Percentiles rank a stretch among this genome's conserved stretches.
Evolutionary conservation across 2,113 vertebrate genomes (phyloP).

Genomic region (Larimichthys crocea): DNA sequence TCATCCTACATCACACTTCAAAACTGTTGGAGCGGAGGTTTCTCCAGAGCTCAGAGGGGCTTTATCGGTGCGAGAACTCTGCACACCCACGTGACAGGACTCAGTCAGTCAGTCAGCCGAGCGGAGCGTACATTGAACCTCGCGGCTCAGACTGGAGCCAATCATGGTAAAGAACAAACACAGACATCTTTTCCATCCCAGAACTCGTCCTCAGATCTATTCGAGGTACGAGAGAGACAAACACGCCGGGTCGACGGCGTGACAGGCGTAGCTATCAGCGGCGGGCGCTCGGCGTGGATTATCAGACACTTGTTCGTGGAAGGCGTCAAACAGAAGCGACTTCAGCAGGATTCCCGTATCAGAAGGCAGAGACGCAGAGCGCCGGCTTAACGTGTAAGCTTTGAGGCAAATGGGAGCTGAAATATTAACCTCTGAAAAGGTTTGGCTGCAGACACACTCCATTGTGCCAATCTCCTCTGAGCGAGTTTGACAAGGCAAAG

Average conservation of each 20-base stretch:
- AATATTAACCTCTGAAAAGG: constrained; percentile 74
- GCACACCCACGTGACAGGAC: constrained; percentile 44
- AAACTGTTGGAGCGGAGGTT: constrained; percentile 44
- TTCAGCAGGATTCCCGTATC: constrained; percentile 62
- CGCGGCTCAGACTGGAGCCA: constrained; percentile 2
- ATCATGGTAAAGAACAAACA: not conserved
- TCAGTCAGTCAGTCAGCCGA: constrained; percentile 56
- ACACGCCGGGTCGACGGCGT: constrained; percentile 30
- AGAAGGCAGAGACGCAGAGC: constrained; percentile 51
- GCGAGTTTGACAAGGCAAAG: constrained; percentile 52
- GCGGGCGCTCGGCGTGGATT: constrained; percentile 44
- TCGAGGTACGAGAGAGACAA: constrained; percentile 23
- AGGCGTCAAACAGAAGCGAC: constrained; percentile 35
- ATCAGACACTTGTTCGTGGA: constrained; percentile 44
- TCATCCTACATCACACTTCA: constrained; percentile 35
- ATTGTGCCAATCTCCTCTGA: constrained; percentile 59
- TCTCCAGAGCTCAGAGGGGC: constrained; percentile 38
- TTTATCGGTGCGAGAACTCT: constrained; percentile 29
- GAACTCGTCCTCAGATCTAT: constrained; percentile 4
- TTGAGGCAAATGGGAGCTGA: constrained; percentile 72
- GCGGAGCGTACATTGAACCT: constrained; percentile 11
- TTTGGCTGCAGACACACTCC: constrained; percentile 52
- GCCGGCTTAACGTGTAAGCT: constrained; percentile 57
- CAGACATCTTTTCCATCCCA: constrained; percentile 19
- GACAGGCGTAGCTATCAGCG: constrained; percentile 52